Base-by-base conservation (phyloP, 2,113 vertebrate genomes). In the Vidua macroura region DNA sequence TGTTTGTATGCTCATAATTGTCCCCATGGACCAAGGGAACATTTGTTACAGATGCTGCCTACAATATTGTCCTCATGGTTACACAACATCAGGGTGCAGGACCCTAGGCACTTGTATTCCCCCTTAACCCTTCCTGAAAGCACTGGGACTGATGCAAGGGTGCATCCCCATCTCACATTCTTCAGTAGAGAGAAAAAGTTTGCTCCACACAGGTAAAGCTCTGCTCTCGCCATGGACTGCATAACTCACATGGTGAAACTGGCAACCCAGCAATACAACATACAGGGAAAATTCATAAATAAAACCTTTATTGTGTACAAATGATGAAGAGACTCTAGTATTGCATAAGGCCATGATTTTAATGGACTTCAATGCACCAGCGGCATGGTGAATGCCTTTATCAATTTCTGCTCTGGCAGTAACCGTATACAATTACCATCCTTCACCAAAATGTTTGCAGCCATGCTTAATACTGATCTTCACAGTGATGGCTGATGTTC, bases 1-100 rank as follows among this genome's bases (percentile, higher is more conserved):
- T 14, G 35, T 7, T 44, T 49, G 9, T 51, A 37, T 67, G 30
- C 51, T 74, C 2, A 0, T 0, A 0, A 23, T 9, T 1, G 7
- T n/a, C 13, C 44, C 24, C 58, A 5, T 0, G 9, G 58, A 7
- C 18, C 30, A 46, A 14, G 39, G 25, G 9, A 53, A 19, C 14
- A 35, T 13, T 7, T 39, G n/a, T 8, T 2, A 2, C 7, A 15
- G 35, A 30, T 0, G 2, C 33, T 84, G 62, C 12, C 51, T 28
- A 10, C 14, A 69, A 14, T 1, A 0, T 4, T 22, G 28, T 59
- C 51, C 60, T 67, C 5, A 0, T 1, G 7, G 9, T 33, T 22
- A 27, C 24, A 31, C 14, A 14, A 4, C 1, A 2, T 3, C 25
- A 11, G 27, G 5, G 21, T 48, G 35, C 35, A 31, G 75, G 56